A percentile compares a stretch with the other conserved stretches of the same genome.
These are phyloP conservation scores for Lepidurus couesii DNA, from an alignment of 1,140 invertebrate genomes.

Conservation along the genomic window DNA sequence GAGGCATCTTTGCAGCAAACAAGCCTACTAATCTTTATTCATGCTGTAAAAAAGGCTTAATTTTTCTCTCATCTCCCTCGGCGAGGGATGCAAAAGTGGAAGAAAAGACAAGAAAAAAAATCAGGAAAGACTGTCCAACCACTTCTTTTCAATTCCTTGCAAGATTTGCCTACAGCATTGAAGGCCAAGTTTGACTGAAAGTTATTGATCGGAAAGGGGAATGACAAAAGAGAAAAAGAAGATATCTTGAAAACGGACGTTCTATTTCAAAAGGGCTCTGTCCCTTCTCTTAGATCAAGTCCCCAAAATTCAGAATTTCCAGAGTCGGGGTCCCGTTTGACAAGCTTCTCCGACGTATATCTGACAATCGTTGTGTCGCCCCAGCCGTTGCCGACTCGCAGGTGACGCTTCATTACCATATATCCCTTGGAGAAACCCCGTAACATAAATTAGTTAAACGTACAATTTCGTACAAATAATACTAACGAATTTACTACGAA, in stretches of 20 bases:
- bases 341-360: too few species aligned
- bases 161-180: neutral
- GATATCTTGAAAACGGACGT: neutral
- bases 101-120: neutral
- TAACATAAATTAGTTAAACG: too few species aligned
- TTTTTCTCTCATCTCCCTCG: neutral
- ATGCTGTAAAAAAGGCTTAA: neutral
- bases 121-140: neutral
- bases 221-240: neutral
- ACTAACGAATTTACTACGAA: too few species aligned
- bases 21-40: neutral
- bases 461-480: too few species aligned
- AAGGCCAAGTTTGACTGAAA: conserved; percentile 14
- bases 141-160: neutral
- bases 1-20: neutral
- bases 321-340: too few species aligned
- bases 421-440: too few species aligned
- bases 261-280: too few species aligned
- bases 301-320: too few species aligned
- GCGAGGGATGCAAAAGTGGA: neutral
- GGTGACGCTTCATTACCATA: too few species aligned
- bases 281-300: too few species aligned
- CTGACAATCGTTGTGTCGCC: too few species aligned
- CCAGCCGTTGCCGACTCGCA: too few species aligned
- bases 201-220: neutral